Evolutionary conservation across 2,113 vertebrate species (phyloP), one percentile per base, ranked within the genome.

Genomic region (Colossoma macropomum): DNA sequence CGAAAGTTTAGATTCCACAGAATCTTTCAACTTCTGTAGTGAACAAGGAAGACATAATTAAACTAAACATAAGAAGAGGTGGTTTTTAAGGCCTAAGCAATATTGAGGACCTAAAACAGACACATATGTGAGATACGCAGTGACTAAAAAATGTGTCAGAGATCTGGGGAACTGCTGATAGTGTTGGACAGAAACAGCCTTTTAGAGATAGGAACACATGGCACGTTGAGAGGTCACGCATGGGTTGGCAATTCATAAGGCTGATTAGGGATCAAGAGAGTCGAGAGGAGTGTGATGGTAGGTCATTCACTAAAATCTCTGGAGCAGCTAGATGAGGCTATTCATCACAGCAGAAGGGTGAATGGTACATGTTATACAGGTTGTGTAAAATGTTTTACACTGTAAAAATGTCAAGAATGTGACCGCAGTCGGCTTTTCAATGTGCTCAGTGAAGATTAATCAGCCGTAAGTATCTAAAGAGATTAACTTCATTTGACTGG

Each of bases 171-270:
- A 12, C 0, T 27, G n/a, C 9, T 25, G 25, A 27, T 12, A 3
- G 59, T 1, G 19, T 8, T 21, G 21, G 54, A 56, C 54, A 23
- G 54, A 16, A 15, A 23, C 54, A 23, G 54, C 54, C n/a, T 59
- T 59, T 59, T 27, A 4, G 25, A 62, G 25, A 62, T 25, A 62
- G 6, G 59, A 62, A 11, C 59, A 27, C n/a, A 27, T 7, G 54
- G 54, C 54, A 59, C 21, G 54, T 59, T 59, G 54, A 4, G 54
- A 59, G 25, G 27, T 25, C n/a, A 62, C 27, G 59, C 59, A 62
- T 62, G 59, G n/a, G 59, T 27, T 62, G 59, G 59, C 59, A 62
- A 27, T 62, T 62, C n/a, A 62, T 62, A 27, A 62, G 59, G n/a
- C n/a, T 62, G 59, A 25, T 27, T 62, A 62, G 10, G 59, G 59